Evolutionary conservation across 2,888 invertebrate species (phyloP).

Genomic region (Yponomeuta cagnagella): DNA sequence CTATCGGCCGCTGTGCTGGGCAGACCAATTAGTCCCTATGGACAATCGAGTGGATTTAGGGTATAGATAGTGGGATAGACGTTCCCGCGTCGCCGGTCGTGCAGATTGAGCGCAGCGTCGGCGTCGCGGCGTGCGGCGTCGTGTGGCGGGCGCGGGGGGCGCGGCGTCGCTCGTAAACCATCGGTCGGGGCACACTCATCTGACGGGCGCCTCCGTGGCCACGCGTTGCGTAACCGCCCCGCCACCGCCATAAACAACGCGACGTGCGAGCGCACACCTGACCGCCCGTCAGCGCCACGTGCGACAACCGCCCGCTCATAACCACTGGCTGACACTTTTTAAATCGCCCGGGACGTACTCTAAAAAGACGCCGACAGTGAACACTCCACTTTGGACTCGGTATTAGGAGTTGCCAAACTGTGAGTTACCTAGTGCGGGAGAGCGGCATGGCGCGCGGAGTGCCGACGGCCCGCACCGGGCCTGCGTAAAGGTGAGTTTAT

Average conservation of each 20-base stretch:
- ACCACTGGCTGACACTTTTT: too few species aligned
- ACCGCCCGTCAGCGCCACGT: conserved; percentile 46
- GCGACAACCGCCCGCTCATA: conserved; percentile 32
- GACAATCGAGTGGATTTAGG: conserved; percentile 32
- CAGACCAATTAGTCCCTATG: conserved; percentile 70
- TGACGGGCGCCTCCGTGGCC: conserved; percentile 74
- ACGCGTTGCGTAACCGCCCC: conserved; percentile 67
- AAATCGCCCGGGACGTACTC: conserved; percentile 33
- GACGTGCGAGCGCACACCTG: conserved; percentile 60
- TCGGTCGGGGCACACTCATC: conserved; percentile 71
- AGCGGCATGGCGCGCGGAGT: conserved; percentile 60
- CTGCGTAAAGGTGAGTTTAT: conserved; percentile 72
- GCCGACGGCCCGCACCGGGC: conserved; percentile 66
- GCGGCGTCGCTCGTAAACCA: conserved; percentile 73
- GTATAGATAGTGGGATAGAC: conserved; percentile 21
- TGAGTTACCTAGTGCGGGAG: conserved; percentile 5
- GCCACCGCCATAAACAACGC: conserved; percentile 68
- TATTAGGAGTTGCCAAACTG: conserved; percentile 9
- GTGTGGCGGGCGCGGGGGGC: conserved; percentile 52
- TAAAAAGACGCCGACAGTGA: conserved; percentile 20
- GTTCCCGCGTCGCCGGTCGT: conserved; percentile 39
- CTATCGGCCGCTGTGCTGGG: conserved; percentile 54
- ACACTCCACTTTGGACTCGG: conserved; percentile 18
- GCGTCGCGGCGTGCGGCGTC: conserved; percentile 72
- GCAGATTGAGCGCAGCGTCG: conserved; percentile 74